A percentile compares a stretch with the other conserved stretches of the same genome.
These are phyloP conservation scores for Siniperca scherzeri DNA, from an alignment of 2,797 vertebrate species.

Conservation along the genomic window DNA sequence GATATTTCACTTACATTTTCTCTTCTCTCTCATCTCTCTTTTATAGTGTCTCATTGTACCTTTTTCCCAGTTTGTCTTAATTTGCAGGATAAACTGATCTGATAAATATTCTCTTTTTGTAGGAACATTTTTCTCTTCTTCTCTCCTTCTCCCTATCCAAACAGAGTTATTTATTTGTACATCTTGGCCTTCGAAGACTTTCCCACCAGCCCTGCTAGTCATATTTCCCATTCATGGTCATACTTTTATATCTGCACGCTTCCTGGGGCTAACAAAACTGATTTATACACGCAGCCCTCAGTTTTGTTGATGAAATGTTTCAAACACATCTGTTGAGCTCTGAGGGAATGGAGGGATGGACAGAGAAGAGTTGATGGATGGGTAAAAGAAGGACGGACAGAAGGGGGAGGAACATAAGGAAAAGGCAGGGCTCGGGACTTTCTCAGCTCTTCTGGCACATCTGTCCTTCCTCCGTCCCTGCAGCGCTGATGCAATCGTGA, in stretches of 20 bases:
- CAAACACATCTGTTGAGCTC: slow-evolving; percentile 65
- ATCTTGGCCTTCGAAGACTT: slow-evolving; percentile 20
- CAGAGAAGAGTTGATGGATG: slow-evolving; percentile 10
- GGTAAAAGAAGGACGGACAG: neutral
- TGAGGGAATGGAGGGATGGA: neutral
- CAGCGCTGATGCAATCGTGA: slow-evolving; percentile 52
- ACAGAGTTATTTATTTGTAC: slow-evolving; percentile 26
- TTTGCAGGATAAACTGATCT: neutral
- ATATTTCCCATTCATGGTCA: slow-evolving; percentile 40
- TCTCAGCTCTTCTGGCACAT: slow-evolving; percentile 56
- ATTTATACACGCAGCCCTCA: slow-evolving; percentile 27
- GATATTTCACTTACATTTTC: slow-evolving; percentile 4
- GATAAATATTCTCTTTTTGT: neutral
- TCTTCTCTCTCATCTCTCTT: neutral
- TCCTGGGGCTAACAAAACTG: slow-evolving; percentile 21
- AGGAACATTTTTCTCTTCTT: neutral
- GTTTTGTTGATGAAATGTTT: slow-evolving; percentile 47
- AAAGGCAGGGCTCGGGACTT: slow-evolving; percentile 21
- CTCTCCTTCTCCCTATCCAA: neutral
- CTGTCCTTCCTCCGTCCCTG: slow-evolving; percentile 62
- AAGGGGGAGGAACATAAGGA: neutral
- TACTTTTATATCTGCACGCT: slow-evolving; percentile 29
- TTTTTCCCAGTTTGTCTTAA: slow-evolving; percentile 1
- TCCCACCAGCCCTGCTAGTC: slow-evolving; percentile 36
- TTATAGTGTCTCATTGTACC: neutral